Evolutionary conservation across 37 sponge, comb jelly and placozoan genomes (phyloP).

Genomic region (Eunapius fragilis): DNA sequence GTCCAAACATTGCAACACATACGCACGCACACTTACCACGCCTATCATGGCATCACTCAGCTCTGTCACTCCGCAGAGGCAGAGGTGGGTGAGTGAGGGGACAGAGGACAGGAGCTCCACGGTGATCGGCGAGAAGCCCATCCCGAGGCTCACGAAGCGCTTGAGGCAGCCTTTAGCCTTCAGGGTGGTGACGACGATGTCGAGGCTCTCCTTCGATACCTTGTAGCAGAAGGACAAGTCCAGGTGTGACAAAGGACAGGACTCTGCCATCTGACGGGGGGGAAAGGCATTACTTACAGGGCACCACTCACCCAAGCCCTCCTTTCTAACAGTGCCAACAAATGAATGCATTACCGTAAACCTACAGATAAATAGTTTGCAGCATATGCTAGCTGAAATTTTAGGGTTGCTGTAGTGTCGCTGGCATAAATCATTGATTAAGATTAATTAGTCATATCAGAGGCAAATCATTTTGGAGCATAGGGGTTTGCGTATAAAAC

Average conservation of each 20-base stretch:
- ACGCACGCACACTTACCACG: slow-evolving; percentile 16
- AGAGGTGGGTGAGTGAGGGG: slow-evolving; percentile 43
- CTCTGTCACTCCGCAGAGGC: slow-evolving; percentile 52
- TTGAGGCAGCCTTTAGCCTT: slow-evolving; percentile 38
- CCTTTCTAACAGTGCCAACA: too few relatives aligned
- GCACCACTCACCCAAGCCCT: neutral
- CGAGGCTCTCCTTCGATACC: slow-evolving; percentile 22
- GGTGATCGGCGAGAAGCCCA: slow-evolving; percentile 12
- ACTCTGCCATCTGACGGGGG: slow-evolving; percentile 69
- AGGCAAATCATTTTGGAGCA: too few relatives aligned
- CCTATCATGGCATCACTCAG: slow-evolving; percentile 41
- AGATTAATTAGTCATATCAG: too few relatives aligned
- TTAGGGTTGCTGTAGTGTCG: too few relatives aligned
- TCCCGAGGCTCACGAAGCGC: slow-evolving; percentile 39
- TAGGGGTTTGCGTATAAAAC: too few relatives aligned
- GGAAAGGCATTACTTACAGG: neutral
- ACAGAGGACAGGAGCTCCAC: slow-evolving; percentile 40
- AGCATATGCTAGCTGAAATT: too few relatives aligned
- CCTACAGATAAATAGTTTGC: too few relatives aligned
- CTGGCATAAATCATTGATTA: too few relatives aligned
- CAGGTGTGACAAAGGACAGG: slow-evolving; percentile 33
- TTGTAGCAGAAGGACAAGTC: slow-evolving; percentile 71
- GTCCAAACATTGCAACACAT: too few relatives aligned
- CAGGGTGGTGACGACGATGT: slow-evolving; percentile 35
- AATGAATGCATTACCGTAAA: too few relatives aligned